Evolutionary conservation across 1,140 invertebrate species (phyloP), one percentile per base, ranked within the genome.

Genomic region (Drosophila nigrodunni): DNA sequence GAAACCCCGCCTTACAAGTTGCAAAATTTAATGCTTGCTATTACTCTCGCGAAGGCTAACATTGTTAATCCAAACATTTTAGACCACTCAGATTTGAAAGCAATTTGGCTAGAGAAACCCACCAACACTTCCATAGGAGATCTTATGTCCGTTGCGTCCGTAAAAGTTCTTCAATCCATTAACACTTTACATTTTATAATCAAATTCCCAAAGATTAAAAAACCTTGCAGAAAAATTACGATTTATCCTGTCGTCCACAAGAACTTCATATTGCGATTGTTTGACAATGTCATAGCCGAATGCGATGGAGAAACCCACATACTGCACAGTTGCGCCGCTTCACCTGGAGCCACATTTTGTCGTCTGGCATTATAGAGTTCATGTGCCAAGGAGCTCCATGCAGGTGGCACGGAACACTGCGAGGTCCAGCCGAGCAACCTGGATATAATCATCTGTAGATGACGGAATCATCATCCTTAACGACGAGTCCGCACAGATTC

Each of bases 41-140:
- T 15, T 15, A 15, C 15, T 15, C 15, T 15, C 15, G 15, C 15
- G 15, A 15, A 15, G 15, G 15, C 15, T 15, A 15, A 15, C 15
- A 15, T 15, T 15, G 15, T 15, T 15, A 15, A 15, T 15, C 15
- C 15, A 15, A 15, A 15, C 15, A 15, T 77, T 47, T 35, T 77
- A 11, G 74, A 72, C 7, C 70, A 74, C 11, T 2, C 46, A 52
- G 46, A 74, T 34, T 30, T 78, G 1, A 57, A 74, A 13, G 46
- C 60, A 34, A 30, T 78, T 74, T 69, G 70, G 70, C 47, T 68
- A 41, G 64, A 69, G 46, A 46, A 74, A 9, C 55, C 75, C 69
- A 73, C 70, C n/a, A 35, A 59, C 11, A 73, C 52, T 10, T 62
- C 59, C 15, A 68, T 74, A 54, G 30, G 46, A 9, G 70, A 77